A percentile compares a stretch with the other conserved stretches of the same genome.
phyloP scores from a whole-genome alignment of 1,140 invertebrate genomes.

The Calliphora vicina region DNA sequence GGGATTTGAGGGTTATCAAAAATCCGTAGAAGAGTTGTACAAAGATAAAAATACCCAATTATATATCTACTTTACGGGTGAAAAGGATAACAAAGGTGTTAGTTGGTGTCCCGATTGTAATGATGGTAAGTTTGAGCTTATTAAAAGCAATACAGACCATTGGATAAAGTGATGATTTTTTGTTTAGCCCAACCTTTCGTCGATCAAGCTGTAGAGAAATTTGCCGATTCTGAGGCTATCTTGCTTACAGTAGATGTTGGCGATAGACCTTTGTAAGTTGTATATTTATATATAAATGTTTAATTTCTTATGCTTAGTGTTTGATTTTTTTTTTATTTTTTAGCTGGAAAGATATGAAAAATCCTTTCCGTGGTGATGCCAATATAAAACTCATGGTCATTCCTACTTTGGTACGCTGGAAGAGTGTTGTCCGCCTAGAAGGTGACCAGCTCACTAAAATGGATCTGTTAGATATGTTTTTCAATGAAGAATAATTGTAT shows the following conservation, averaged over 20 bases:
- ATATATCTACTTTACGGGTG: conserved; percentile 70
- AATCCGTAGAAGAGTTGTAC: conserved; percentile 21
- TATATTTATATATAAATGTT: not conserved
- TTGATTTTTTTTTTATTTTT: not conserved
- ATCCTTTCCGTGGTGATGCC: conserved; percentile 72
- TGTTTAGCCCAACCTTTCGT: conserved; percentile 65
- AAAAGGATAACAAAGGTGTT: conserved; percentile 67
- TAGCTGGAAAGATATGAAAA: conserved; percentile 67
- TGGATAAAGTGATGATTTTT: not conserved
- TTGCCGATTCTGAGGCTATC: conserved; percentile 63
- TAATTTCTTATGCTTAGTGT: not conserved
- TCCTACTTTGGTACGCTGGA: conserved; percentile 75
- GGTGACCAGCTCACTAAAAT: conserved; percentile 71
- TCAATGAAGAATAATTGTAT: conserved; percentile 64
- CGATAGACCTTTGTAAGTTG: conserved; percentile 59
- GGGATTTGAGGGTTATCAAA: conserved; percentile 36
- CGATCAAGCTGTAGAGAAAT: conserved; percentile 65
- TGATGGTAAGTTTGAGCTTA: conserved; percentile 44
- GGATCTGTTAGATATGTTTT: conserved; percentile 72
- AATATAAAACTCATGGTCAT: conserved; percentile 71
- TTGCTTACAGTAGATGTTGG: conserved; percentile 74
- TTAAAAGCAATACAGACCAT: not conserved
- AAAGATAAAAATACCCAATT: conserved; percentile 14
- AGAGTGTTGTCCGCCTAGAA: conserved; percentile 71
- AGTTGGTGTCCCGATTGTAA: conserved; percentile 78